A percentile compares a stretch with the other conserved stretches of the same genome.
Conservation (phyloP, 1,140 invertebrate species). For the Drosophila arizonae region DNA sequence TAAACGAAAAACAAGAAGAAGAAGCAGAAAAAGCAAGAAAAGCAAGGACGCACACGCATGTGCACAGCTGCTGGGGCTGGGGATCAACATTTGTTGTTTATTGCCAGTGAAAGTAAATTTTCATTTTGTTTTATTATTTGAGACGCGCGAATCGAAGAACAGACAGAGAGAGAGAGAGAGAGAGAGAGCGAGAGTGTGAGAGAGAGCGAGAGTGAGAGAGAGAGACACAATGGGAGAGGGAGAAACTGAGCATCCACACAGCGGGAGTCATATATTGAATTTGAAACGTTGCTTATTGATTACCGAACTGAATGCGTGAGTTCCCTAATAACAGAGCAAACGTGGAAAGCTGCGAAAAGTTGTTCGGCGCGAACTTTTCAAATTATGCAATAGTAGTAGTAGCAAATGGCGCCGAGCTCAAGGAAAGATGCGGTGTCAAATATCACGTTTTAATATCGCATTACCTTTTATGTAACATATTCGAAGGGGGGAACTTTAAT, state of each 20-base stretch:
- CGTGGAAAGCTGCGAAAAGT: conserved; percentile 31
- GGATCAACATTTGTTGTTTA: conserved; percentile 75
- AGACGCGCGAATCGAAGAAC: conserved; percentile 30
- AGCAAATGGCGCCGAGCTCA: conserved; percentile 8
- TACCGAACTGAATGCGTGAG: conserved; percentile 32
- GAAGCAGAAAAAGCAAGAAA: neutral
- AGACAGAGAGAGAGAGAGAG: neutral
- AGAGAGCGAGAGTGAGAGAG: neutral
- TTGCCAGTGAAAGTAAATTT: conserved; percentile 73
- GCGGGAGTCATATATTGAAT: conserved; percentile 60
- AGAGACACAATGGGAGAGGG: neutral
- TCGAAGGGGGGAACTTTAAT: conserved; percentile 51
- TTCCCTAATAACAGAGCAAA: neutral
- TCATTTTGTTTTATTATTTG: conserved; percentile 76
- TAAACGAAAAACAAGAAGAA: conserved; percentile 2
- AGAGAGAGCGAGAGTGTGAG: neutral
- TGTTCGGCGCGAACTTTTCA: conserved; percentile 51
- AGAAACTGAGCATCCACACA: neutral
- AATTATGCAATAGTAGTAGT: conserved; percentile 41
- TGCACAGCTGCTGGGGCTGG: conserved; percentile 14
- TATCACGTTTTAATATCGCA: conserved; percentile 68
- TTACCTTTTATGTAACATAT: conserved; percentile 64
- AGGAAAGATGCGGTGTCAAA: conserved; percentile 19
- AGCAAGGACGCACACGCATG: neutral
- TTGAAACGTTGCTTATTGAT: conserved; percentile 52